These are phyloP conservation scores for Oryzias curvinotus DNA, from an alignment of 2,113 vertebrate genomes.

Conservation along the genomic window DNA sequence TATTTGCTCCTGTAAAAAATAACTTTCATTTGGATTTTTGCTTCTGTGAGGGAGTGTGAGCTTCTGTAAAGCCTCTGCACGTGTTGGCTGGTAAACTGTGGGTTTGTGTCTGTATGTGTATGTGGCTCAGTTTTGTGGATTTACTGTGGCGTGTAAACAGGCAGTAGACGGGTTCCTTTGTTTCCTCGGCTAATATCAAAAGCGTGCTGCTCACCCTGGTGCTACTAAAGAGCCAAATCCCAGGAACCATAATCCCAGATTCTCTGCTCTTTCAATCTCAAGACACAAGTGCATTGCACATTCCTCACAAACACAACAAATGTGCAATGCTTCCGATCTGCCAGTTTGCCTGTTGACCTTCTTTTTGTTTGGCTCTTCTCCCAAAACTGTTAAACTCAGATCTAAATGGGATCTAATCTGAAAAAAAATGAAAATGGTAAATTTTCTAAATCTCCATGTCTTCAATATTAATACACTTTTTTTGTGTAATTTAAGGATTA, in stretches of 20 bases:
- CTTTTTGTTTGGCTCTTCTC: too few relatives aligned
- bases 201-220: slow-evolving; percentile 27
- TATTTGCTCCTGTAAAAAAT: too few relatives aligned
- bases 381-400: too few relatives aligned
- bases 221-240: slow-evolving; percentile 56
- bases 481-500: too few relatives aligned
- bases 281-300: not conserved
- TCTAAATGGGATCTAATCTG: too few relatives aligned
- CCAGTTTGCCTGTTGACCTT: not conserved
- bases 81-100: slow-evolving; percentile 5
- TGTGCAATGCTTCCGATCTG: not conserved
- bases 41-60: not conserved
- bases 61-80: not conserved
- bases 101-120: slow-evolving; percentile 14
- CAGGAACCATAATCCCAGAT: slow-evolving; percentile 37
- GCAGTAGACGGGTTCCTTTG: slow-evolving; percentile 68
- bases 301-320: slow-evolving; percentile 7
- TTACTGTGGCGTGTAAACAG: slow-evolving; percentile 66
- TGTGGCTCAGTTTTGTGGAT: slow-evolving; percentile 60
- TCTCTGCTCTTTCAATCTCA: slow-evolving; percentile 13
- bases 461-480: too few relatives aligned
- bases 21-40: too few relatives aligned
- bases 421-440: too few relatives aligned
- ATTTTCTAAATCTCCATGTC: too few relatives aligned
- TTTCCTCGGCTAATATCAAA: slow-evolving; percentile 61